Evolutionary conservation across 2,888 invertebrate genomes (phyloP).

Genomic region (Gibbula magus): DNA sequence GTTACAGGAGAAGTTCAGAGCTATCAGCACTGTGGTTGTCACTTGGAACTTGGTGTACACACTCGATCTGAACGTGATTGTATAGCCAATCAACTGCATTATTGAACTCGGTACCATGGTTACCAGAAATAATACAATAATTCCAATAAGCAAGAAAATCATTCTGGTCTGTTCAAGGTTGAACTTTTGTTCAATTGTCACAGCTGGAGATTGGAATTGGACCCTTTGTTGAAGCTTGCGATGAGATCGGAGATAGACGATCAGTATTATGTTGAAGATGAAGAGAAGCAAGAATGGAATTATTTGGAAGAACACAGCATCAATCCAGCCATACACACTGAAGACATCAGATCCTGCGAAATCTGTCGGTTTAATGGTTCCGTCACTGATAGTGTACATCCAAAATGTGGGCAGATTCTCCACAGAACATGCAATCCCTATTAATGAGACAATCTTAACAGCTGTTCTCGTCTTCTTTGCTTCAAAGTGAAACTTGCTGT

Average conservation of each 20-base stretch:
- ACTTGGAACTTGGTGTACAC: constrained; percentile 27
- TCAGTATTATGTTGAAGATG: constrained; percentile 33
- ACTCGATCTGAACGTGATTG: constrained; percentile 19
- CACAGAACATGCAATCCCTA: constrained; percentile 14
- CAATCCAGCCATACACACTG: constrained; percentile 32
- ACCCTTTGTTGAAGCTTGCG: background rate
- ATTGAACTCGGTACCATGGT: constrained; percentile 38
- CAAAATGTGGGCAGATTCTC: constrained; percentile 39
- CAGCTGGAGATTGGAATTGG: background rate
- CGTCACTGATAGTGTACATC: constrained; percentile 15
- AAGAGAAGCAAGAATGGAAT: constrained; percentile 32
- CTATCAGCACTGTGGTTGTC: constrained; percentile 28
- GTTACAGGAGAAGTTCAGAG: constrained; percentile 37
- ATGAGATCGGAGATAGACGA: constrained; percentile 24
- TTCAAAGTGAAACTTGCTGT: background rate
- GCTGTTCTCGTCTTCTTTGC: background rate
- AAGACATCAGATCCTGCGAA: constrained; percentile 18
- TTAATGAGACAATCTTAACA: background rate
- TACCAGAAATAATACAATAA: constrained; percentile 31
- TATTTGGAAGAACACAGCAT: constrained; percentile 32
- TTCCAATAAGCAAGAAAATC: constrained; percentile 31
- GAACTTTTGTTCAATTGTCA: background rate
- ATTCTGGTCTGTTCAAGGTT: constrained; percentile 25
- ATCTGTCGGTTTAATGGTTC: background rate
- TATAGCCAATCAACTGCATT: constrained; percentile 32